Evolutionary conservation across 2,888 invertebrate genomes (phyloP).

Genomic region (Hoplodrina ambigua): DNA sequence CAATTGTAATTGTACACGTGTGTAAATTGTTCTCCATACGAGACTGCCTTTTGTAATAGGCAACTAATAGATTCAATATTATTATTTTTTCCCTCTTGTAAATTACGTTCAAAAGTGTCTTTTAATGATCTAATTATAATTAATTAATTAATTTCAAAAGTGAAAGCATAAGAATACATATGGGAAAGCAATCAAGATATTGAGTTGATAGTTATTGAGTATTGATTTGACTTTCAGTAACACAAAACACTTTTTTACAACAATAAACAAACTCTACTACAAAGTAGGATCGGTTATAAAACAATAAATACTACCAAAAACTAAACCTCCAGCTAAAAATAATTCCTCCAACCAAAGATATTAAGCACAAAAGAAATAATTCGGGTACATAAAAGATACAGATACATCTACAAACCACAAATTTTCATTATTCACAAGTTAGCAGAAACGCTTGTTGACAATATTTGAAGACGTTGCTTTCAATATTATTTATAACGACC

Average conservation of each 20-base stretch:
- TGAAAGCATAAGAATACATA: background rate
- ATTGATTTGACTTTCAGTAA: too few species aligned
- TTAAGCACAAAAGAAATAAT: conserved; percentile 8
- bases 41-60: too few species aligned
- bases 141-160: too few species aligned
- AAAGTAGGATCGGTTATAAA: background rate
- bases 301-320: background rate
- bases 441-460: conserved; percentile 14
- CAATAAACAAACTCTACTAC: background rate
- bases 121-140: too few species aligned
- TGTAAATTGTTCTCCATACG: too few species aligned
- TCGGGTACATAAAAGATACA: conserved; percentile 1
- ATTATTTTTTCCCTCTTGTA: too few species aligned
- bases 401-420: background rate
- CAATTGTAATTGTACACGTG: too few species aligned
- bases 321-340: conserved; percentile 1
- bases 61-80: too few species aligned
- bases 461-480: conserved; percentile 18
- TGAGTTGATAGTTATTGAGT: too few species aligned
- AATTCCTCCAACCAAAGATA: background rate
- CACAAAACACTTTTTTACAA: too few species aligned
- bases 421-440: conserved; percentile 28
- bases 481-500: conserved; percentile 31
- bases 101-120: too few species aligned
- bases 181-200: too few species aligned